Conservation (phyloP, 1,140 invertebrate species). For the Agrypnia vestita region DNA sequence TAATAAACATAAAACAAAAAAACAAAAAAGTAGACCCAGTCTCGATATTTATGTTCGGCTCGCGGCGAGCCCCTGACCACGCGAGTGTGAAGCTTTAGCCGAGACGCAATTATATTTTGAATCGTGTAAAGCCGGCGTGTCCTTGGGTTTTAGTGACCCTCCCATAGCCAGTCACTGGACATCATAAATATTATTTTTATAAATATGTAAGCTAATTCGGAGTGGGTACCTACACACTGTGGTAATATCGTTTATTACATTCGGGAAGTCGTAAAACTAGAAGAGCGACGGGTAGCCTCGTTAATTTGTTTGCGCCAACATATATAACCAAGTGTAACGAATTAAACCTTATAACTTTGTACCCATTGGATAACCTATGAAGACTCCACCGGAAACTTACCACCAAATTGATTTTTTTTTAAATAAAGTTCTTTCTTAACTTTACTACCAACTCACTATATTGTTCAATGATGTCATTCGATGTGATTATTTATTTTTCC, state of each 20-base stretch:
- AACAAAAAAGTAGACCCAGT: no score
- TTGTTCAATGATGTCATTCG: no score
- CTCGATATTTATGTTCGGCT: no score
- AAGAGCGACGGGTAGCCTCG: neutral
- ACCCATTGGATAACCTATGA: neutral
- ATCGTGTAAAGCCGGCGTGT: neutral
- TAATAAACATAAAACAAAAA: no score
- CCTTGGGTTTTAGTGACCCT: neutral
- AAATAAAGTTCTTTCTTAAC: no score
- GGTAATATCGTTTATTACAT: slow-evolving; percentile 7
- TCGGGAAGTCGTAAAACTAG: slow-evolving; percentile 43
- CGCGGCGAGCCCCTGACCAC: no score
- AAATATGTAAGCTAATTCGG: neutral
- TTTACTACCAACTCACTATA: no score
- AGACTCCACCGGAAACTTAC: no score
- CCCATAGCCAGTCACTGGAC: slow-evolving; percentile 10
- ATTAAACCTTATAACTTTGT: slow-evolving; percentile 5
- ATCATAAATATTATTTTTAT: neutral
- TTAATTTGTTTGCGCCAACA: slow-evolving; percentile 40
- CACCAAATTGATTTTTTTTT: no score
- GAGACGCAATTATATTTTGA: no score
- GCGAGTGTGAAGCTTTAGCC: no score
- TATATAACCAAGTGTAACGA: neutral
- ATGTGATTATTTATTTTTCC: no score
- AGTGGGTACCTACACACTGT: neutral